phyloP scores from a whole-genome alignment of 2,113 vertebrate species.

The Tringa solitaria region DNA sequence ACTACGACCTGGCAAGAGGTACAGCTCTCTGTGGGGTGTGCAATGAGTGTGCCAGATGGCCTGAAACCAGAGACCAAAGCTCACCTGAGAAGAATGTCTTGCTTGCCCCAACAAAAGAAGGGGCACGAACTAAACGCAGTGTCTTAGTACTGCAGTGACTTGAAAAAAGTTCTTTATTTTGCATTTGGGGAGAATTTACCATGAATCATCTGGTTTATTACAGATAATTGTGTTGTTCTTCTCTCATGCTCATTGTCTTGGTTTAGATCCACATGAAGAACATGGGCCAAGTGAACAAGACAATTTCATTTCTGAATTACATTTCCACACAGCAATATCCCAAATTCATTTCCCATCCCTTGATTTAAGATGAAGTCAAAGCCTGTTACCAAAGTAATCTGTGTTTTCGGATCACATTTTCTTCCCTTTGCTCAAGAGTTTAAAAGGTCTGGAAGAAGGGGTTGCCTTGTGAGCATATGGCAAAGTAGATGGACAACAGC shows the following conservation, averaged over 20 bases:
- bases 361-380: not conserved
- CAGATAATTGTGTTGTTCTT: not conserved
- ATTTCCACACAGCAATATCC: not conserved
- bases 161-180: not conserved
- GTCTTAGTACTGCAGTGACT: not conserved
- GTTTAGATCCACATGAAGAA: not conserved
- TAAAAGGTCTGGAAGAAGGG: not conserved
- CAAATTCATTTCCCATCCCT: not conserved
- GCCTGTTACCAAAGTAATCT: not conserved
- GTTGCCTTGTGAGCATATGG: not conserved
- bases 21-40: not conserved
- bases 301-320: not conserved
- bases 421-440: not conserved
- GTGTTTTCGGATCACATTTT: not conserved
- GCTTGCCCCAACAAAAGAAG: not conserved
- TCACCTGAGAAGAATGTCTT: not conserved
- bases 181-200: not conserved
- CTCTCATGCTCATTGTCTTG: not conserved
- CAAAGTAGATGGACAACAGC: not conserved
- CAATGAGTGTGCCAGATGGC: not conserved
- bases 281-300: not conserved
- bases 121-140: not conserved
- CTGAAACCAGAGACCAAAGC: not conserved
- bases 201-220: not conserved
- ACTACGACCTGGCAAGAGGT: not conserved